Conservation (phyloP, 2,797 vertebrate genomes). For the Parotocinclus haroldoi region DNA sequence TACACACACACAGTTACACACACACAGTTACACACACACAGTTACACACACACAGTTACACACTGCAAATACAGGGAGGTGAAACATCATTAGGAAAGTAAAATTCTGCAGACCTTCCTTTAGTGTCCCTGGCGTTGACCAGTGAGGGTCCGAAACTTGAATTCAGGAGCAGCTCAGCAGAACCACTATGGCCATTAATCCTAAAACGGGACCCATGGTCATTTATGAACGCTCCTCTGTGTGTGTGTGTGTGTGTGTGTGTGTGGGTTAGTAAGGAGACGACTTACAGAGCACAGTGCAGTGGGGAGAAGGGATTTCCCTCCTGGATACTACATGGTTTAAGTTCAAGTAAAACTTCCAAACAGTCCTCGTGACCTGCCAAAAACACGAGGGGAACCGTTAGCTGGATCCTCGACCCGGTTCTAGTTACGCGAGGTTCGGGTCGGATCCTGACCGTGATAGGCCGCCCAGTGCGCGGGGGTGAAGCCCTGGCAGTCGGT, state of each 20-base stretch:
- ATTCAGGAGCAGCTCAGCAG: slow-evolving; percentile 87
- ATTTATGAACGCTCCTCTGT: too few species aligned
- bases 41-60: too few species aligned
- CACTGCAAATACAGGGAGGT: too few species aligned
- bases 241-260: too few species aligned
- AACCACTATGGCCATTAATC: slow-evolving; percentile 93
- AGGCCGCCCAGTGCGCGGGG: slow-evolving; percentile 96
- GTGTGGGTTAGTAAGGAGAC: too few species aligned
- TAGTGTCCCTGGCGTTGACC: slow-evolving; percentile 96
- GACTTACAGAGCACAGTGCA: slow-evolving; percentile 99
- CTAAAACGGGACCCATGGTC: slow-evolving; percentile 54
- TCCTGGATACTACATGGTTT: slow-evolving; percentile 93
- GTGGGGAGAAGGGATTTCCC: slow-evolving; percentile 97
- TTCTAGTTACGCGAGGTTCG: background rate
- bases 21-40: too few species aligned
- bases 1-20: too few species aligned
- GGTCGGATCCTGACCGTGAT: slow-evolving; percentile 80
- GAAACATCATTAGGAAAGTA: too few species aligned
- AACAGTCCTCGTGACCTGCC: slow-evolving; percentile 98
- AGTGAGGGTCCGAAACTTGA: slow-evolving; percentile 86
- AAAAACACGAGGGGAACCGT: background rate
- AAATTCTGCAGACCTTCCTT: slow-evolving; percentile 85
- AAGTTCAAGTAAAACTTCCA: slow-evolving; percentile 99
- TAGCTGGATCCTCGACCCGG: too few species aligned
- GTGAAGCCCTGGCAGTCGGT: slow-evolving; percentile 94